These are phyloP conservation scores for Rhynchotus rufescens DNA, from an alignment of 2,797 vertebrate genomes.

Conservation along the genomic window DNA sequence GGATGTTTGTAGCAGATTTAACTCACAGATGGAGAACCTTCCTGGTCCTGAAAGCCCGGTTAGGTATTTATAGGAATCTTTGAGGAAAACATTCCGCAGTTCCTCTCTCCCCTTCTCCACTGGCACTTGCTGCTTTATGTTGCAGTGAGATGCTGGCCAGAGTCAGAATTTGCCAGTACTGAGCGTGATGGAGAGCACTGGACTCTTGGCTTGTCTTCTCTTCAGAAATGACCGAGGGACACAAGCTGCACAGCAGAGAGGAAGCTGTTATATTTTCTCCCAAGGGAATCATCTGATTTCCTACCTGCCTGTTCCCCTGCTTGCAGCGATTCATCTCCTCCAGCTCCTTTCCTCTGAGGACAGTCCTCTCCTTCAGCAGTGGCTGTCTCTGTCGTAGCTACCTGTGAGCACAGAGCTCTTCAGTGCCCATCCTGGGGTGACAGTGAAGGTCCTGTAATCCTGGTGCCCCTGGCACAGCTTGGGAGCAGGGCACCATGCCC, in stretches of 20 bases:
- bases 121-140: not conserved
- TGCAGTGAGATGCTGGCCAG: not conserved
- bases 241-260: not conserved
- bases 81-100: not conserved
- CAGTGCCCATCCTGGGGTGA: not conserved
- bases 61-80: not conserved
- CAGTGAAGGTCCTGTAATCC: not conserved
- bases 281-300: not conserved
- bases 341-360: not conserved
- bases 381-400: not conserved
- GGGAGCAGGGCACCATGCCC: not conserved
- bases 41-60: not conserved
- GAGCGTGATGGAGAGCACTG: not conserved
- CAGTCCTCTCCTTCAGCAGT: not conserved
- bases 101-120: not conserved
- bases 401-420: not conserved
- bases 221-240: not conserved
- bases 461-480: not conserved
- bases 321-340: not conserved
- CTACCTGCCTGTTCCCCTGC: rapidly evolving
- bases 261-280: not conserved
- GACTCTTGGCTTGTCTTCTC: not conserved
- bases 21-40: not conserved
- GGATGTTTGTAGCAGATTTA: not conserved
- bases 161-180: not conserved